Evolutionary conservation across 2,113 vertebrate species (phyloP), one percentile per base, ranked within the genome.

Genomic region (Hippocampus abdominalis): DNA sequence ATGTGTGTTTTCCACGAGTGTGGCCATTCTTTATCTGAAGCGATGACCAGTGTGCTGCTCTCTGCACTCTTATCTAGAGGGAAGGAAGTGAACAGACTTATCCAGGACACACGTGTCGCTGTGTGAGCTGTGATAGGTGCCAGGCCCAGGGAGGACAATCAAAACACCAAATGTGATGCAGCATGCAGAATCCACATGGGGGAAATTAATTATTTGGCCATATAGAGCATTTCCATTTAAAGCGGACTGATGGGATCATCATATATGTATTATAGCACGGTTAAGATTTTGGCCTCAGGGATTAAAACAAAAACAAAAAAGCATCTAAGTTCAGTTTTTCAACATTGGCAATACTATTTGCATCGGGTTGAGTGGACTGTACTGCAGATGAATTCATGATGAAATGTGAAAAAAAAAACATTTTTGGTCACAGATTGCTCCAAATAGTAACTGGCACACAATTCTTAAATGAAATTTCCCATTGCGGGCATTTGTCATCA

Each of bases 1-100:
- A 49, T 66, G 48, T 62, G 70, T 69, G 75, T 54, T 72, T 56
- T 44, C 42, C 15, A 23, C 40, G 6, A 44, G 67, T 73, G 82
- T 72, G 82, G 69, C 73, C 74, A 48, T 70, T 59, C 77, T 80
- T 88, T 89, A 91, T 91, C 90, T 80, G 75, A 80, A 85, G 77
- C 76, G 83, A 85, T 77, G 84, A 81, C 75, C 72, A 67, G 65
- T 61, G 82, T 76, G 84, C 74, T 83, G 77, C 85, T 76, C 81
- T 68, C 53, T 75, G 66, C 32, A 65, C 88, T 88, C 77, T 87
- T 91, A 92, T 92, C 90, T 87, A 69, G 49, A 51, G 82, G 87
- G 88, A 88, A 91, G 90, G 88, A 91, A 92, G 86, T 89, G 72
- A 86, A 70, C 68, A 69, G 62, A 75, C 75, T 84, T 90, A 92